Conservation (phyloP, 2,797 vertebrate genomes). For the Eleutherodactylus coqui region DNA sequence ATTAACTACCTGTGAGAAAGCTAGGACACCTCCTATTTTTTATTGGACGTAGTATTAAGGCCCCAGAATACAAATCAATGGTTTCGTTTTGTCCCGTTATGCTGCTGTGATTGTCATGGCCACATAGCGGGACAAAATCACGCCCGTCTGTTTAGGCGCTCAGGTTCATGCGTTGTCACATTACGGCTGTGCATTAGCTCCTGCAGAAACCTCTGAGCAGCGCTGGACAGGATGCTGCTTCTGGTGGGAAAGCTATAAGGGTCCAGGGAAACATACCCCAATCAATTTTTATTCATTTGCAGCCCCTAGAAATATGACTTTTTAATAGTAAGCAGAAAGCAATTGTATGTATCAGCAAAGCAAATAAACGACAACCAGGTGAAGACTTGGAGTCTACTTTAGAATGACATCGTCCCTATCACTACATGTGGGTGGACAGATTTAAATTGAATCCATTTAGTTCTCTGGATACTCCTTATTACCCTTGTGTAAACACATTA, state of each 20-base stretch:
- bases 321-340: not conserved
- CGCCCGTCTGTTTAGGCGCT: no score
- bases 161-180: no score
- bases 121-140: no score
- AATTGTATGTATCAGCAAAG: not conserved
- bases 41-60: no score
- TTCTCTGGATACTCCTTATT: slow-evolving; percentile 39
- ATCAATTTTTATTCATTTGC: not conserved
- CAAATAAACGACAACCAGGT: not conserved
- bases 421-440: slow-evolving; percentile 43
- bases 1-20: no score
- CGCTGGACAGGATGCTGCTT: not conserved
- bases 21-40: no score
- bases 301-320: not conserved
- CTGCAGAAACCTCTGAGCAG: not conserved
- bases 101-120: no score
- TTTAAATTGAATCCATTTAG: slow-evolving; percentile 46
- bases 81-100: no score
- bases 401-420: slow-evolving; percentile 27
- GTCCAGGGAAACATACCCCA: not conserved
- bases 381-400: not conserved
- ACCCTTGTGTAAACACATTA: slow-evolving; percentile 51
- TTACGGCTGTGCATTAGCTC: not conserved
- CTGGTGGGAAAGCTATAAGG: not conserved
- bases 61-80: no score